Evolutionary conservation across 1,140 invertebrate genomes (phyloP).

Genomic region (Meloidogyne hapla): DNA sequence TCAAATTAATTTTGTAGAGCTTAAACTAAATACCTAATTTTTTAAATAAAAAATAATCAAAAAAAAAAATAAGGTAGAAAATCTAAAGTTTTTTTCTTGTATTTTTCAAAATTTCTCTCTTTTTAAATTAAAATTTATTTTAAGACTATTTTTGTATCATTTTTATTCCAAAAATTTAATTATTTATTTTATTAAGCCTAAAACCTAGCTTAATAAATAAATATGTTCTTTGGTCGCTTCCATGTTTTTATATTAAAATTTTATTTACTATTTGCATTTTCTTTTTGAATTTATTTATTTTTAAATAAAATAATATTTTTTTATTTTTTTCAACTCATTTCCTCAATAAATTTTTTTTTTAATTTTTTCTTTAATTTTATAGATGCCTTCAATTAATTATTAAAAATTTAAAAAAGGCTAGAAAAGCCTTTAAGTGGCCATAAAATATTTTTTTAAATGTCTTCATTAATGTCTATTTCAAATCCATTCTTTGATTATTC

Average conservation of each 20-base stretch:
- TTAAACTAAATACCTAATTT: too few relatives aligned
- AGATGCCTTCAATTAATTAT: not conserved
- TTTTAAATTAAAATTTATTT: too few relatives aligned
- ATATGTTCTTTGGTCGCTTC: not conserved
- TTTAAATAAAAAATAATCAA: too few relatives aligned
- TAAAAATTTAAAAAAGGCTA: not conserved
- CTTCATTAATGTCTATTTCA: not conserved
- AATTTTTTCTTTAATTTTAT: not conserved
- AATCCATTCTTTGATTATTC: constrained; percentile 6
- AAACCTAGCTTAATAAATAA: not conserved
- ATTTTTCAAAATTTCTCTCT: too few relatives aligned
- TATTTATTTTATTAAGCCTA: not conserved
- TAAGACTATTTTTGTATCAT: not conserved
- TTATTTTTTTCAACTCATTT: too few relatives aligned
- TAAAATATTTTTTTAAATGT: not conserved
- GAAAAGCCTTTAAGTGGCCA: not conserved
- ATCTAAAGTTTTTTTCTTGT: too few relatives aligned
- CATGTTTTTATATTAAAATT: not conserved
- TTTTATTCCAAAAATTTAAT: constrained; percentile 2
- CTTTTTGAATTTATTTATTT: not conserved
- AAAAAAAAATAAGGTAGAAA: too few relatives aligned
- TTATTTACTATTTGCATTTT: not conserved
- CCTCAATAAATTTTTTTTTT: too few relatives aligned
- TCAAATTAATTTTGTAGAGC: too few relatives aligned
- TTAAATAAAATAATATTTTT: not conserved